Evolutionary conservation across 1,140 invertebrate species (phyloP), one percentile per base, ranked within the genome.

Genomic region (Drosophila funebris): DNA sequence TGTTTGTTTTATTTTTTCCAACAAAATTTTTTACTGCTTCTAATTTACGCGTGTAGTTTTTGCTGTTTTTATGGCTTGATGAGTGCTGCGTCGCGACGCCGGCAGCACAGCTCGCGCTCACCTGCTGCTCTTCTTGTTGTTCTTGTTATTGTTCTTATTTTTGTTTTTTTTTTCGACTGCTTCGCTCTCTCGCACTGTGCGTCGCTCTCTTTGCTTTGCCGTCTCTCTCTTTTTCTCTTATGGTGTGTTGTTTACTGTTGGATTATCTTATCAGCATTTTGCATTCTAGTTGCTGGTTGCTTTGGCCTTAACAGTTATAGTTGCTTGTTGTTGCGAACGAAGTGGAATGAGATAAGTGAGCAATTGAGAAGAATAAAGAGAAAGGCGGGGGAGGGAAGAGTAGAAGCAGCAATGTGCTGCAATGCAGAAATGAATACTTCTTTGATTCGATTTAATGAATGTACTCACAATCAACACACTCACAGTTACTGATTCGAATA

Each of bases 231-330:
- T 14, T 37, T 27, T 9, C 7, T 41, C 31, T 11, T 60, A 41
- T 33, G 20, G 60, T 56, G 60, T 56, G 48, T 27, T 50, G 64
- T 60, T 69, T 64, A 61, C 37, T 61, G 70, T 69, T 56, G 58
- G 62, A 85, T 85, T 85, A 85, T 85, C 81, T 85, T 85, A 85
- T 85, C 81, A 77, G 77, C 54, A 52, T 43, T 66, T 70, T 60
- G 43, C 53, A 58, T 70, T 52, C 22, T 50, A 39, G 31, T 43
- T 58, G 14, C 18, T 27, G 37, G 43, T 57, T 31, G n/a, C 31
- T 41, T 46, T 44, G 31, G 62, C 29, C 31, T 67, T 44, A 56
- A 69, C 46, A 39, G 22, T 39, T 20, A 52, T 71, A 83, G 56
- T 82, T 71, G 54, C 36, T 33, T 27, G 18, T 39, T 7, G 7